phyloP scores from a whole-genome alignment of 2,113 vertebrate species.

The Leptocoma aspasia region DNA sequence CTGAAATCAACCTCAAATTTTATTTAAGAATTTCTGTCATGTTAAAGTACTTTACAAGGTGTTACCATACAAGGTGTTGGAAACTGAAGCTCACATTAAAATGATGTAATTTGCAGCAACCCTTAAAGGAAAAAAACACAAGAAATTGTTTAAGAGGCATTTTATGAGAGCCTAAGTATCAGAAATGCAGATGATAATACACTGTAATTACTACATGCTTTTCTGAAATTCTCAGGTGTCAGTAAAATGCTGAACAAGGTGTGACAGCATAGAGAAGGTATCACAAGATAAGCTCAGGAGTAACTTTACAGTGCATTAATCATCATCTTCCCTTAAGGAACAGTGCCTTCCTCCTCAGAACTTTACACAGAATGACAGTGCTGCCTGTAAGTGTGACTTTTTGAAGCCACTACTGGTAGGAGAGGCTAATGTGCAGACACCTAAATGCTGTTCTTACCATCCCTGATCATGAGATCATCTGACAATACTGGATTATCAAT shows the following conservation, averaged over 20 bases:
- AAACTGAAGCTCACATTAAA: background rate
- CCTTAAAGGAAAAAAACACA: background rate
- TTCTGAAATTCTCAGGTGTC: background rate
- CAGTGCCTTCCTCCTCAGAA: background rate
- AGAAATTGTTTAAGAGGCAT: background rate
- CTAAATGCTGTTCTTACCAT: background rate
- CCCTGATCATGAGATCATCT: background rate
- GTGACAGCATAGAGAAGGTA: background rate
- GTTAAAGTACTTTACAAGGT: slow-evolving; percentile 29
- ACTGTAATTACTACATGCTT: background rate
- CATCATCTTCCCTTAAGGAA: background rate
- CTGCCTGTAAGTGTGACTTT: background rate
- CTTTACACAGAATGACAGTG: background rate
- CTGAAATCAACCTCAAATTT: background rate
- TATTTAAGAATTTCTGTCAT: background rate
- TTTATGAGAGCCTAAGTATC: background rate
- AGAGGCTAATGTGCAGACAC: fast-evolving
- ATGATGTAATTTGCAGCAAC: background rate
- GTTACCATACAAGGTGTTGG: background rate
- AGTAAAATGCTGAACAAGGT: background rate
- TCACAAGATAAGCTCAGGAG: background rate
- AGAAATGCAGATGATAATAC: background rate
- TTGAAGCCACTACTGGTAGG: background rate
- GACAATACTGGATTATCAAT: background rate
- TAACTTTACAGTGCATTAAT: background rate